phyloP scores from a whole-genome alignment of 35 echinoderm and acorn worm species.

The Strongylocentrotus purpuratus region DNA sequence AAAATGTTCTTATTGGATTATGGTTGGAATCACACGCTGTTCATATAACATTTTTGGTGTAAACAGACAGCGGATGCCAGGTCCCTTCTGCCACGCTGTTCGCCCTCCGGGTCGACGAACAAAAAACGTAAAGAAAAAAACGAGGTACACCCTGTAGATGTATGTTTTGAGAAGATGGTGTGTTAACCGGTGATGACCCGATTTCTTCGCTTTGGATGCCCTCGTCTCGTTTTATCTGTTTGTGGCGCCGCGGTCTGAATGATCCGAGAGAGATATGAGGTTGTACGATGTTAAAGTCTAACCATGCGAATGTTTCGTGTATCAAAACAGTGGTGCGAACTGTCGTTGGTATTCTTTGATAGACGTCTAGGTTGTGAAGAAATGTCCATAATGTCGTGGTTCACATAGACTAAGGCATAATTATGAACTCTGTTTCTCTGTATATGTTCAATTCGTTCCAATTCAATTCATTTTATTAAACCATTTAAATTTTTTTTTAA shows the following conservation, averaged over 20 bases:
- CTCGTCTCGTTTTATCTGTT: background rate
- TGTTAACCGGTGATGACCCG: background rate
- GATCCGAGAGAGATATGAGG: background rate
- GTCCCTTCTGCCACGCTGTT: background rate
- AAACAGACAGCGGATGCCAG: background rate
- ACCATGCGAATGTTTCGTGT: background rate
- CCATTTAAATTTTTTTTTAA: too few relatives aligned
- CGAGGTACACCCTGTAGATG: background rate
- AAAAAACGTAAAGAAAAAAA: too few relatives aligned
- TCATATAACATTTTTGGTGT: background rate
- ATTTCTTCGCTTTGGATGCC: background rate
- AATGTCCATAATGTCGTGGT: too few relatives aligned
- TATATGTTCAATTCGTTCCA: too few relatives aligned
- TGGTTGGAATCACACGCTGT: background rate
- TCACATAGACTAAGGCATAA: too few relatives aligned
- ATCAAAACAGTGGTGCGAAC: too few relatives aligned
- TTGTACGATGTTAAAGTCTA: background rate
- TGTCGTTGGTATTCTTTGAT: too few relatives aligned
- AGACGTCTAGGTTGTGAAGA: too few relatives aligned
- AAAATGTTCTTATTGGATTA: slow-evolving; percentile 19
- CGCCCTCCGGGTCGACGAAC: background rate
- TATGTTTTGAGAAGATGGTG: slow-evolving; percentile 3
- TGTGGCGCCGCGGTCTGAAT: background rate
- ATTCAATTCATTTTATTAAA: too few relatives aligned
- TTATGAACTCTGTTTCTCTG: too few relatives aligned